Conservation (phyloP, 2,888 invertebrate species). For the Lasioglossum vierecki region DNA sequence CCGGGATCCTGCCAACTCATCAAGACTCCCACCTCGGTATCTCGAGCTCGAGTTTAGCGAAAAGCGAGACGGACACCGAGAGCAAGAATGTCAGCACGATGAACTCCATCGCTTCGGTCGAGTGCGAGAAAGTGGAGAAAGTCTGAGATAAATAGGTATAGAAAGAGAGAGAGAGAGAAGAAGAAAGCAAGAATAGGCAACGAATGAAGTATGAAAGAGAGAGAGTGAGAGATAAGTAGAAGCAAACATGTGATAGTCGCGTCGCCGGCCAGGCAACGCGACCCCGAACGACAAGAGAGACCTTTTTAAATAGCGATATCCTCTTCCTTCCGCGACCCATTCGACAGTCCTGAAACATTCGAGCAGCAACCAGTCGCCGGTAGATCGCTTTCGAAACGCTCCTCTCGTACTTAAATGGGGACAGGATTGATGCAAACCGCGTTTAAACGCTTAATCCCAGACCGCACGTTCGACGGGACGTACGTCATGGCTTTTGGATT, state of each 20-base stretch:
- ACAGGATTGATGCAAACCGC: conserved; percentile 29
- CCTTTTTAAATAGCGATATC: conserved; percentile 33
- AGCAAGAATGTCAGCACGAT: conserved; percentile 70
- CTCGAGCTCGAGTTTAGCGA: conserved; percentile 76
- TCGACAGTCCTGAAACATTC: neutral
- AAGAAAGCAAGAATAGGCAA: conserved; percentile 52
- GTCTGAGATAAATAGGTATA: conserved; percentile 66
- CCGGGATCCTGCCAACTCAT: conserved; percentile 87
- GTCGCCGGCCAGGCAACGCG: conserved; percentile 72
- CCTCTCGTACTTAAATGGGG: conserved; percentile 68
- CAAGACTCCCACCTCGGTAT: conserved; percentile 71
- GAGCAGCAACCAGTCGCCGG: conserved; percentile 26
- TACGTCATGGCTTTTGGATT: conserved; percentile 16
- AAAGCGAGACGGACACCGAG: conserved; percentile 74
- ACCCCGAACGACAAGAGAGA: conserved; percentile 69
- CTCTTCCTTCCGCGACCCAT: conserved; percentile 16
- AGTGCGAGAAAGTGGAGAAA: conserved; percentile 76
- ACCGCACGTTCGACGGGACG: conserved; percentile 3
- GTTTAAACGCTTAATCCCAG: conserved; percentile 7
- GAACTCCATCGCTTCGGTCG: conserved; percentile 71
- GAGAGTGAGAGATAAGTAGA: conserved; percentile 41
- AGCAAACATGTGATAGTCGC: conserved; percentile 81
- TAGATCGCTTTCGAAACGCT: conserved; percentile 50
- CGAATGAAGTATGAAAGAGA: conserved; percentile 37
- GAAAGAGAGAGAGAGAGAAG: conserved; percentile 26